phyloP scores from a whole-genome alignment of 64 coral and sea anemone genomes.

The Montipora capricornis region DNA sequence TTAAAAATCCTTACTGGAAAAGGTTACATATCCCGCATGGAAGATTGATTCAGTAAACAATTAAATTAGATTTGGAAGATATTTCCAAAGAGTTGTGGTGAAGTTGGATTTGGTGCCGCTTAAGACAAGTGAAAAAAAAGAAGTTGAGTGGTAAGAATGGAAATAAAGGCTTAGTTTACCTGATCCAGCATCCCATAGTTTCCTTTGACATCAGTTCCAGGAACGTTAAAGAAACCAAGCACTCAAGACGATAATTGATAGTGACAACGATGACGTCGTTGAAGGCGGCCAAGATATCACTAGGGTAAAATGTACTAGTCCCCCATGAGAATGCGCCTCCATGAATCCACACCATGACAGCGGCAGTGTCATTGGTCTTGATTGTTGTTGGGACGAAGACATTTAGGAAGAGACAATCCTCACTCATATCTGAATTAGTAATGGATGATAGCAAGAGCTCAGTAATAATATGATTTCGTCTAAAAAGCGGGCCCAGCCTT shows the following conservation, averaged over 20 bases:
- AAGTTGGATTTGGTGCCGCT: too few species aligned
- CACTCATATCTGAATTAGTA: background rate
- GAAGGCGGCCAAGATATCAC: conserved; percentile 24
- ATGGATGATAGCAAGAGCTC: too few species aligned
- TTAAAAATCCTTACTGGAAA: too few species aligned
- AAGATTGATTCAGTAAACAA: too few species aligned
- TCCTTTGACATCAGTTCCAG: conserved; percentile 54
- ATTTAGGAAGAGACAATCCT: conserved; percentile 64
- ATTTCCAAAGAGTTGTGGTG: too few species aligned
- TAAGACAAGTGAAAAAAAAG: too few species aligned
- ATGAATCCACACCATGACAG: conserved; percentile 76
- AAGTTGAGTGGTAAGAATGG: too few species aligned
- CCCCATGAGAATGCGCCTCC: conserved; percentile 40
- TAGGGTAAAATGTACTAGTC: background rate
- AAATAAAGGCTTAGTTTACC: background rate
- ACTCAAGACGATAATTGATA: conserved; percentile 61
- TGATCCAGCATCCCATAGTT: conserved; percentile 74
- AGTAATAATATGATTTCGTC: too few species aligned
- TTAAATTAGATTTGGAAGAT: too few species aligned
- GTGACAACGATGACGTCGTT: conserved; percentile 72
- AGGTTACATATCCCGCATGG: too few species aligned
- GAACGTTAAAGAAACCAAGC: conserved; percentile 56
- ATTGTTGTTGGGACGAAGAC: conserved; percentile 7
- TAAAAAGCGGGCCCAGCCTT: too few species aligned
- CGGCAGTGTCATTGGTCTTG: background rate